Base-by-base conservation (phyloP, 2,797 vertebrate genomes). In the Pangasius larnaudii region DNA sequence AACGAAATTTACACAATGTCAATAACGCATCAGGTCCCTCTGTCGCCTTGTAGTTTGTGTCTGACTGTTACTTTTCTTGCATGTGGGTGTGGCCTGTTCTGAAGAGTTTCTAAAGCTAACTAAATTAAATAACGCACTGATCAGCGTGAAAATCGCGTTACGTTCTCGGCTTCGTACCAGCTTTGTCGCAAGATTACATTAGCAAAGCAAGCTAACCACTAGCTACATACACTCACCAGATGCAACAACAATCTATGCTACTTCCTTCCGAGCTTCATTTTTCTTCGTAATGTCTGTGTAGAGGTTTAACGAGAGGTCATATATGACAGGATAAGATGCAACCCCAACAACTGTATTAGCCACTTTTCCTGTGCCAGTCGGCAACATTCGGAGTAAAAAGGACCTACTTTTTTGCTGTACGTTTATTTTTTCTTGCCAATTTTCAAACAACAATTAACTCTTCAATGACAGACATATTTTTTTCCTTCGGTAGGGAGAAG, bases 401-500 rank as follows among this genome's bases (percentile, higher is more conserved):
- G 59, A 27, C 9, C 59, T 33, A 13, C 9, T 65, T 13, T 13
- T 65, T 30, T 30, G 8, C 8, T 7, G 24, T 58, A 19, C 53
- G 53, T 56, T 27, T 63, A 27, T 27, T 63, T 13, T 63, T 11
- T 65, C 27, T 65, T 30, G 63, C 27, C 30, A 5, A 13, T 22
- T 10, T 10, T 71, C 33, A 2, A 42, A 4, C 18, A 42, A 71
- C 3, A 30, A 30, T 49, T 0, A 51, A 39, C 7, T 14, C 39
- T 65, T 24, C 2, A 6, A 14, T 58, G 18, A 77, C 16, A 8
- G 4, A 51, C 0, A 19, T 67, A 1, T 36, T 2, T n/a, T 33
- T 86, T 82, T 89, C 86, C n/a, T 88, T 87, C 63, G 39, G 16
- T 88, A 94, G 93, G 93, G 89, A 85, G 86, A 88, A 85, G 87